phyloP scores from a whole-genome alignment of 1,140 invertebrate genomes.

The Pygmarrhopalites habei region DNA sequence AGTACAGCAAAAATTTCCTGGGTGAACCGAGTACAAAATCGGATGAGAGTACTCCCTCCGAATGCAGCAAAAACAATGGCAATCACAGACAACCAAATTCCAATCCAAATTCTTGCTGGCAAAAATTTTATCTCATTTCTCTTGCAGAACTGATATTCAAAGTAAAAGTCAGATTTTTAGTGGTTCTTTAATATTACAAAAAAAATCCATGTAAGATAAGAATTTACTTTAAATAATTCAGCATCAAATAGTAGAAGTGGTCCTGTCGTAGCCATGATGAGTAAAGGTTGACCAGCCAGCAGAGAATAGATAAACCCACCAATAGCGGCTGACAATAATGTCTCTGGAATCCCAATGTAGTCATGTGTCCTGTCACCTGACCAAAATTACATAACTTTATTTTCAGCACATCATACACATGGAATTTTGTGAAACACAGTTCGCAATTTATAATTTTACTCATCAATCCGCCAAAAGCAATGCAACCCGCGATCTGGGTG shows the following conservation, averaged over 20 bases:
- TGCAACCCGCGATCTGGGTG: conserved; percentile 71
- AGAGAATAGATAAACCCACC: conserved; percentile 79
- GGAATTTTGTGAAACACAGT: no score
- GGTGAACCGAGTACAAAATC: conserved; percentile 87
- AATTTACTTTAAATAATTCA: no score
- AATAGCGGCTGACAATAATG: conserved; percentile 71
- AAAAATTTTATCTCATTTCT: conserved; percentile 75
- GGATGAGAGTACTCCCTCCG: conserved; percentile 85
- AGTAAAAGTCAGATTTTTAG: no score
- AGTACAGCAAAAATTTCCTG: conserved; percentile 95
- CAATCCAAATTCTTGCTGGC: conserved; percentile 78
- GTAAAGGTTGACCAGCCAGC: conserved; percentile 78
- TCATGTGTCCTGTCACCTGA: conserved; percentile 78
- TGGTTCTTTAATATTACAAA: no score
- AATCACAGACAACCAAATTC: conserved; percentile 87
- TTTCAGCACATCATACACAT: no score
- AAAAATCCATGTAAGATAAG: no score
- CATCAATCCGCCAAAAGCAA: no score
- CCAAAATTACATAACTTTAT: conserved; percentile 55
- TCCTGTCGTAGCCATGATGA: conserved; percentile 88
- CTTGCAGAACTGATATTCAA: conserved; percentile 73
- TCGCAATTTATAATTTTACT: conserved; percentile 67
- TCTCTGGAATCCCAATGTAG: conserved; percentile 92
- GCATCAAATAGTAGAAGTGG: conserved; percentile 90
- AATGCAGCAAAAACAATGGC: no score